phyloP scores from a whole-genome alignment of 2,797 vertebrate species.

The Galago senegalensis region DNA sequence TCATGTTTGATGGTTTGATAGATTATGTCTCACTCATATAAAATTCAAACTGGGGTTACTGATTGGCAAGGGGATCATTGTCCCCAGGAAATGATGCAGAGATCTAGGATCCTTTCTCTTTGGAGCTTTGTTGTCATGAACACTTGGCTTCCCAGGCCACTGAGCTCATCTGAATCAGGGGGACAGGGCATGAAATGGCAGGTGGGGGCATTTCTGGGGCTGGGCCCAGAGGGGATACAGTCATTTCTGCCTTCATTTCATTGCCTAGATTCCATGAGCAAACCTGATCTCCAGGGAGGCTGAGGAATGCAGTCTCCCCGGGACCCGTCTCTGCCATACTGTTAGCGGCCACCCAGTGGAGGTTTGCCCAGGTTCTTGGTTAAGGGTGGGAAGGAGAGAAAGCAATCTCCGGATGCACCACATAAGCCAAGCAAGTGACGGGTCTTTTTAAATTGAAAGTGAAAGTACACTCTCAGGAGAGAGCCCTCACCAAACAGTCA shows the following conservation, averaged over 20 bases:
- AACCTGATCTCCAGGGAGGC: not conserved
- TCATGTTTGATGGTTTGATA: not conserved
- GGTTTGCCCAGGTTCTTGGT: too few species aligned
- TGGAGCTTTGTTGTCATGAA: not conserved
- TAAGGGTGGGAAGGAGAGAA: not conserved
- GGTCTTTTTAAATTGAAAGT: too few species aligned
- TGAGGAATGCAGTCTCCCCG: not conserved
- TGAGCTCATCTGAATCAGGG: not conserved
- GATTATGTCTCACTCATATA: not conserved
- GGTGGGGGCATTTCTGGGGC: not conserved
- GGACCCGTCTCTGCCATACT: not conserved
- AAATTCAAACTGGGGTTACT: not conserved
- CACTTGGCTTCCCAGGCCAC: not conserved
- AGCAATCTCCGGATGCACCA: not conserved
- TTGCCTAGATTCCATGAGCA: not conserved
- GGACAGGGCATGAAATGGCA: not conserved
- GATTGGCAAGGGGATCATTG: not conserved
- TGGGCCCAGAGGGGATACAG: not conserved
- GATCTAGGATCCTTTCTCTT: not conserved
- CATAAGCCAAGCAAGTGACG: not conserved
- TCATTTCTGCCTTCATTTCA: not conserved
- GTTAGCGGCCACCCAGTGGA: not conserved
- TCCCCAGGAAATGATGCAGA: not conserved
- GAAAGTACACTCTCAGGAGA: too few species aligned
- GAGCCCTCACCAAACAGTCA: not conserved